Conservation (phyloP, 2,797 vertebrate genomes). For the Pipistrellus nathusii region DNA sequence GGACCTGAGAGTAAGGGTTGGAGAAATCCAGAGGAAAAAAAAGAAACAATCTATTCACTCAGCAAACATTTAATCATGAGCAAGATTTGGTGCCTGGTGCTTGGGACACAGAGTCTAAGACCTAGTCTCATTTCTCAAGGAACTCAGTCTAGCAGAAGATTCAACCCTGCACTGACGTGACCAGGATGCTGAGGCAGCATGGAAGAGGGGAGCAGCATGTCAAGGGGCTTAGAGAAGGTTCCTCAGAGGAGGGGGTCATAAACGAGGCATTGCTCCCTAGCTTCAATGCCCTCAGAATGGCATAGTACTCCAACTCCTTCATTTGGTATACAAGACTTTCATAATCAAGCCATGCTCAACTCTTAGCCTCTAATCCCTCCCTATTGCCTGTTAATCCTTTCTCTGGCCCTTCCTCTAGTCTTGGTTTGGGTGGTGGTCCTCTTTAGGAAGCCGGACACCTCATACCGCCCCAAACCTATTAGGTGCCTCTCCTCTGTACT, state of each 20-base stretch:
- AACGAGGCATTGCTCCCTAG: background rate
- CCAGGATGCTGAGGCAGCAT: background rate
- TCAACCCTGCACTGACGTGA: background rate
- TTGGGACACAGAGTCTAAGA: background rate
- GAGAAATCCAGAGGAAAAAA: background rate
- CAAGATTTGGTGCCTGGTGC: background rate
- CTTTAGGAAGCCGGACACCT: background rate
- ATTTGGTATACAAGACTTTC: background rate
- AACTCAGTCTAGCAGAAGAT: background rate
- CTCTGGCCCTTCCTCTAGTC: background rate
- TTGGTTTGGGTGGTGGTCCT: background rate
- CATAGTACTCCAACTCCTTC: background rate
- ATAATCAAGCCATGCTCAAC: background rate
- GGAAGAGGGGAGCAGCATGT: background rate
- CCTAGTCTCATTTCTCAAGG: background rate
- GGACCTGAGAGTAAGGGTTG: background rate
- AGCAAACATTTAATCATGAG: background rate
- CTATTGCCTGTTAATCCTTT: background rate
- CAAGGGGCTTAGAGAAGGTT: background rate
- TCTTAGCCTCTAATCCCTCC: background rate
- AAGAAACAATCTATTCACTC: background rate
- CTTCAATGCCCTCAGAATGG: background rate
- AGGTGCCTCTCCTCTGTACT: background rate
- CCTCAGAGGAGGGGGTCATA: background rate
- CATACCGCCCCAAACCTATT: background rate